Evolutionary conservation across 1,140 invertebrate genomes (phyloP).

Genomic region (Drosophila bipectinata): DNA sequence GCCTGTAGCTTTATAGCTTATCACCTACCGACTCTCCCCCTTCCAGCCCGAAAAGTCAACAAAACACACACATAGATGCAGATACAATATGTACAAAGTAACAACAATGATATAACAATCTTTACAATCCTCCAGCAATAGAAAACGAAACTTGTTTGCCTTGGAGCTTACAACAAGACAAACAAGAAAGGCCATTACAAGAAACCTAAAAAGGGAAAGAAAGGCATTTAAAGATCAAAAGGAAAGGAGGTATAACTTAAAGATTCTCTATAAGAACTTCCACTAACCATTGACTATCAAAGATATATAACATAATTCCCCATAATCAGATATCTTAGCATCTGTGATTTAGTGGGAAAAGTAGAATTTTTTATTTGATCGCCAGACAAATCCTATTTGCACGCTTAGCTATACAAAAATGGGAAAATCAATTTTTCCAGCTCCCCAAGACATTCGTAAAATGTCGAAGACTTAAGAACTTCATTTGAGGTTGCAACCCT

Average conservation of each 20-base stretch:
- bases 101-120: slow-evolving; percentile 37
- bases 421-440: slow-evolving; percentile 68
- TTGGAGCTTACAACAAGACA: slow-evolving; percentile 62
- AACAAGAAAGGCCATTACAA: slow-evolving; percentile 44
- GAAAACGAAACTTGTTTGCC: slow-evolving; percentile 66
- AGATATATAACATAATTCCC: slow-evolving; percentile 20
- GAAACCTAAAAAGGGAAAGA: neutral
- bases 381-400: slow-evolving; percentile 78
- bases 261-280: slow-evolving; percentile 19
- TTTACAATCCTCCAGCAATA: slow-evolving; percentile 37
- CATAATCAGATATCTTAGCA: slow-evolving; percentile 49
- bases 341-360: slow-evolving; percentile 49
- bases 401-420: slow-evolving; percentile 40
- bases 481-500: slow-evolving; percentile 56
- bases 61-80: slow-evolving; percentile 5
- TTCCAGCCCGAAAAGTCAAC: neutral
- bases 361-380: slow-evolving; percentile 29
- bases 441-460: slow-evolving; percentile 38
- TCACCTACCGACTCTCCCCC: slow-evolving; percentile 27
- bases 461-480: slow-evolving; percentile 35
- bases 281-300: slow-evolving; percentile 13
- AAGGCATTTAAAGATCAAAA: slow-evolving; percentile 11
- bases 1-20: slow-evolving; percentile 55
- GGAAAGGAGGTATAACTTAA: neutral
- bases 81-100: slow-evolving; percentile 8